Evolutionary conservation across 2,888 invertebrate genomes (phyloP), one percentile per base, ranked within the genome.

Genomic region (Cheilosia vulpina): DNA sequence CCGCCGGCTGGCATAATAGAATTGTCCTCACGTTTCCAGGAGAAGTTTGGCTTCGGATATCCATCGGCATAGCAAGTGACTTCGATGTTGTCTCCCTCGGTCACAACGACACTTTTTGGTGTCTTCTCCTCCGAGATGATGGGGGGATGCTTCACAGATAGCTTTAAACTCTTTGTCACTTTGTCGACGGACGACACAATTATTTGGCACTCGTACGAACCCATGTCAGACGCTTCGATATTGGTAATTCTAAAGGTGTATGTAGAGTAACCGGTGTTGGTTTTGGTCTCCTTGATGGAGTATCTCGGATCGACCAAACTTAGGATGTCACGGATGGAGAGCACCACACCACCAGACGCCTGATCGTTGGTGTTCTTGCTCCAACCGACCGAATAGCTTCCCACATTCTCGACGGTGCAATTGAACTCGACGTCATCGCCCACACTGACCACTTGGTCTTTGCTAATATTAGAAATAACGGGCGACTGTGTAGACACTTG

Each of bases 1-100:
- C 92, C 92, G 0, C 92, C 92, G 4, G 89, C 89, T 0, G 92
- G 92, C 90, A 92, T 90, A 13, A 92, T 90, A 9, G 93, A 93
- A 85, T 96, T 94, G 57, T 94, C 94, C 92, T 94, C 93, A 55
- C 94, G 94, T 81, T 94, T 94, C 96, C 96, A 96, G 0, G 93
- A 93, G 17, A 95, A 93, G 66, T 94, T 94, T 0, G 97, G 96
- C 88, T 94, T 94, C 0, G 97, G 97, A 90, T 95, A 96, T 0
- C 97, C 97, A 87, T 94, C 95, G 0, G 96, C 96, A 63, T 94
- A 93, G 89, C 97, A 97, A 84, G 95, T 94, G 0, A 95, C 87
- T 87, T 92, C 91, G 9, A 90, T 87, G 19, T 90, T 89, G 53
- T 90, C 89, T 0, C 91, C 91, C 88, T 92, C 91, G 0, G 89